Percentiles rank a stretch among this genome's conserved stretches.
Evolutionary conservation across 2,113 vertebrate genomes (phyloP).

Genomic region (Benitochromis conjunctus): DNA sequence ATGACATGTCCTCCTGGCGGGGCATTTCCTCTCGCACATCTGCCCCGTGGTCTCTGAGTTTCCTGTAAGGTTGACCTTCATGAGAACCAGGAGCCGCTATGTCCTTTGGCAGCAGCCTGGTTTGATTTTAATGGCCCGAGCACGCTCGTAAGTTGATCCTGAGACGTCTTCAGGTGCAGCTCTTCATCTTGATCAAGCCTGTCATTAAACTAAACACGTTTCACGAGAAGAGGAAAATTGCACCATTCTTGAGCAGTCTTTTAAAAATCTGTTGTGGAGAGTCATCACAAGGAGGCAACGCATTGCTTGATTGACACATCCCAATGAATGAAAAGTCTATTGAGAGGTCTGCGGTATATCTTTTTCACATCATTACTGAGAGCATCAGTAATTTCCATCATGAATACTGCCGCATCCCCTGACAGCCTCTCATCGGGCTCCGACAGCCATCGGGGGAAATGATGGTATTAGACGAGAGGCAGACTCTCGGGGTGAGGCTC

Average conservation of each 20-base stretch:
- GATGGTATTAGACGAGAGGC: conserved; percentile 55
- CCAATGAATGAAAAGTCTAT: conserved; percentile 30
- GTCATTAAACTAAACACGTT: conserved; percentile 21
- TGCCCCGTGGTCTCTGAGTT: neutral
- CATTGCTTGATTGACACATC: conserved; percentile 53
- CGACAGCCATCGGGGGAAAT: conserved; percentile 62
- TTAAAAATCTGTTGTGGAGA: neutral
- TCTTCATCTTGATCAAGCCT: conserved; percentile 16
- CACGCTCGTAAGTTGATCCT: neutral
- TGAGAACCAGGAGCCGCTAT: neutral
- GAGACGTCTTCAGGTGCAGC: neutral
- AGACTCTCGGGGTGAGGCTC: conserved; percentile 46
- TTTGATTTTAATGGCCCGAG: neutral
- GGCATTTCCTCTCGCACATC: neutral
- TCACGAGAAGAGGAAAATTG: neutral
- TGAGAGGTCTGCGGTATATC: conserved; percentile 42
- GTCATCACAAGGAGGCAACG: neutral
- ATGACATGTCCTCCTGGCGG: neutral
- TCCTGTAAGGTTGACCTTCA: neutral
- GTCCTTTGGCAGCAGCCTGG: neutral
- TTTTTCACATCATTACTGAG: conserved; percentile 63
- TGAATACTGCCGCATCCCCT: conserved; percentile 45
- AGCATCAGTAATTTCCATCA: conserved; percentile 68
- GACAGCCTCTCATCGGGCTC: conserved; percentile 52
- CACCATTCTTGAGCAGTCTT: neutral